These are phyloP conservation scores for Poeciliopsis paucimaculata DNA, from an alignment of 2,797 vertebrate genomes.

Conservation along the genomic window DNA sequence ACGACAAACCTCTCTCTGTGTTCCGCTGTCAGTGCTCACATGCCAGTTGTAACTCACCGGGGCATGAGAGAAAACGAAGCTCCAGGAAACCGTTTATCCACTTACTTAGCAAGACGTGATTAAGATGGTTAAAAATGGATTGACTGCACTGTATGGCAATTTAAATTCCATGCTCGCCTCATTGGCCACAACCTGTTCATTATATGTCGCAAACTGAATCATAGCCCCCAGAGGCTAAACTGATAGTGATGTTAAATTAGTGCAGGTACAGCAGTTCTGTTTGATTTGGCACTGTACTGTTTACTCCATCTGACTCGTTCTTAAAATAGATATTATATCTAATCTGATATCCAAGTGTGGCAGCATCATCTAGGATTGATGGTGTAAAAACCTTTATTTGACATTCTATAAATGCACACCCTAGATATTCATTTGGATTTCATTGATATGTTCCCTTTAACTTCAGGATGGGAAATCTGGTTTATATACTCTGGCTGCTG, in stretches of 20 bases:
- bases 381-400: slow-evolving; percentile 24
- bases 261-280: not conserved
- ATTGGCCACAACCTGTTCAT: not conserved
- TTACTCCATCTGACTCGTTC: not conserved
- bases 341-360: not conserved
- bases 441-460: slow-evolving; percentile 26
- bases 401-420: slow-evolving; percentile 3
- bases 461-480: slow-evolving; percentile 40
- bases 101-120: not conserved
- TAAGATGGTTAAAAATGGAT: slow-evolving; percentile 2
- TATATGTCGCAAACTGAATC: slow-evolving; percentile 1
- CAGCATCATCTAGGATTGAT: not conserved
- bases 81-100: not conserved
- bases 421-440: slow-evolving; percentile 14
- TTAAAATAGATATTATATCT: slow-evolving; percentile 4
- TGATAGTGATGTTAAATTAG: not conserved
- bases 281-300: not conserved
- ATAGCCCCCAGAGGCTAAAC: not conserved
- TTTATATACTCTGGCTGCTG: slow-evolving; percentile 63
- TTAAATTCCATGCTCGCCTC: not conserved
- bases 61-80: slow-evolving; percentile 1
- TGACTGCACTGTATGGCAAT: not conserved
- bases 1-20: slow-evolving; percentile 1
- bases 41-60: slow-evolving; percentile 1
- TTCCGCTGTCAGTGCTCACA: not conserved